These are phyloP conservation scores for Sitta carolinensis DNA, from an alignment of 2,797 vertebrate species.

Conservation along the genomic window DNA sequence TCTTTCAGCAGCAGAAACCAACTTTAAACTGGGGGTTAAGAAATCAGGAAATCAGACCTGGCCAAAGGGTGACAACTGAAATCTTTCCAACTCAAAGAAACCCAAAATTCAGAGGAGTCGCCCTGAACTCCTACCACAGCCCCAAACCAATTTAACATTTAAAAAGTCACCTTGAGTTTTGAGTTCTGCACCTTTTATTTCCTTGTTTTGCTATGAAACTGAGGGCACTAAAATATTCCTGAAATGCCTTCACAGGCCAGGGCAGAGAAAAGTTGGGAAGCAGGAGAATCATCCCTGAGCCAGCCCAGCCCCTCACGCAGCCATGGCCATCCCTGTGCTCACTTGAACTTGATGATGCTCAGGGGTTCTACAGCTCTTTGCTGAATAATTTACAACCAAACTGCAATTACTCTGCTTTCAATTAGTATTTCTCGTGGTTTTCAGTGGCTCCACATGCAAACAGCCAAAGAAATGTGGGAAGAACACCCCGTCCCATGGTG, in stretches of 20 bases:
- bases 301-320: background rate
- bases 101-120: background rate
- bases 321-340: rapidly evolving
- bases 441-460: background rate
- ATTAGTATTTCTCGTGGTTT: background rate
- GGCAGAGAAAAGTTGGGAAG: background rate
- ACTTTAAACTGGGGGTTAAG: background rate
- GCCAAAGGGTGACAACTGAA: background rate
- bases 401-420: background rate
- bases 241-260: rapidly evolving
- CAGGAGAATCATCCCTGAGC: background rate
- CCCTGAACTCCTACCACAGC: background rate
- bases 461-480: background rate
- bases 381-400: background rate
- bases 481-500: rapidly evolving
- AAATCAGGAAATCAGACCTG: background rate
- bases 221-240: background rate
- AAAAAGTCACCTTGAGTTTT: background rate
- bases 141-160: background rate
- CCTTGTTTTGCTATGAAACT: background rate
- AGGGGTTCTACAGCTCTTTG: background rate
- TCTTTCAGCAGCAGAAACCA: background rate
- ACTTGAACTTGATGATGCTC: background rate
- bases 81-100: background rate
- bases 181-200: background rate